These are phyloP conservation scores for Carterocephalus palaemon DNA, from an alignment of 2,888 invertebrate species.

Conservation along the genomic window DNA sequence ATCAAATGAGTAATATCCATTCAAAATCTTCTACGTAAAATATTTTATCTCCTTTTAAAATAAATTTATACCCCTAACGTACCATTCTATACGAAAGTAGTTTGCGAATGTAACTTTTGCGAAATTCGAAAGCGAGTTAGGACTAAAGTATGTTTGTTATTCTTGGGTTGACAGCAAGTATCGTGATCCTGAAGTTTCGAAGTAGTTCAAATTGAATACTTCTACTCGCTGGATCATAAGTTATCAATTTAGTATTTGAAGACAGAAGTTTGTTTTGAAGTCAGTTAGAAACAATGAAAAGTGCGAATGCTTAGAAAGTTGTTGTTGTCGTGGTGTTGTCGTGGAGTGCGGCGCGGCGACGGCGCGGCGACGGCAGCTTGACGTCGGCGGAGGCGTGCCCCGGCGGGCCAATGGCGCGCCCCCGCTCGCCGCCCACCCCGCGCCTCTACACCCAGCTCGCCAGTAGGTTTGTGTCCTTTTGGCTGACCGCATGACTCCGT, in stretches of 20 bases:
- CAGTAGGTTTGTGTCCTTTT: conserved; percentile 80
- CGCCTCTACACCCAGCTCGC: conserved; percentile 65
- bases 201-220: conserved; percentile 8
- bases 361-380: conserved; percentile 40
- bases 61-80: too few relatives aligned
- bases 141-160: conserved; percentile 3
- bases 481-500: conserved; percentile 80
- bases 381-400: conserved; percentile 65
- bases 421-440: conserved; percentile 56
- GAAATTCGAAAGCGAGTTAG: too few relatives aligned
- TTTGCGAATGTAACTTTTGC: too few relatives aligned
- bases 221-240: too few relatives aligned
- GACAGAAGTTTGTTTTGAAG: conserved; percentile 20
- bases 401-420: conserved; percentile 71
- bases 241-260: conserved; percentile 7
- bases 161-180: conserved; percentile 5
- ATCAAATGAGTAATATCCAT: too few relatives aligned
- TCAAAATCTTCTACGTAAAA: too few relatives aligned
- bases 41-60: too few relatives aligned
- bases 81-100: too few relatives aligned
- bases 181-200: conserved; percentile 2
- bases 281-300: conserved; percentile 41
- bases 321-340: conserved; percentile 43
- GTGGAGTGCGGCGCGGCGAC: conserved; percentile 40
- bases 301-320: conserved; percentile 44